A percentile compares a stretch with the other conserved stretches of the same genome.
Evolutionary conservation across 2,113 vertebrate genomes (phyloP).

Genomic region (Potamarius usumacintae): DNA sequence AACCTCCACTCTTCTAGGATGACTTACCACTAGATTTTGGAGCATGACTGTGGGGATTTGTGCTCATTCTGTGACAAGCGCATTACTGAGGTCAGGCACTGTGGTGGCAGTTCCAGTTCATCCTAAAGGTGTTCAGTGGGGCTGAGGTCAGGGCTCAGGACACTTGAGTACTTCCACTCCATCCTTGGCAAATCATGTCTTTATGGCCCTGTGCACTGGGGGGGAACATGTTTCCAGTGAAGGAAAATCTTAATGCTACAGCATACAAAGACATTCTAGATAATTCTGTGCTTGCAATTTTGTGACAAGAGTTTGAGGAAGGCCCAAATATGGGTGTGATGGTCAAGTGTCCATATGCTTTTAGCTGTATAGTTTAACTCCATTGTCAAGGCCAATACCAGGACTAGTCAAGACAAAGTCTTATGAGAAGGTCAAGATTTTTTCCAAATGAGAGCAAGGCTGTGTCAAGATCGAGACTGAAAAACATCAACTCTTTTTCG

Average conservation of each 20-base stretch:
- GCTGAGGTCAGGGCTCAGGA: neutral
- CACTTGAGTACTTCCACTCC: too few species aligned
- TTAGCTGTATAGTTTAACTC: neutral
- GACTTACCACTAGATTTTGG: neutral
- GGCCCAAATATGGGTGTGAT: neutral
- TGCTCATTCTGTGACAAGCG: neutral
- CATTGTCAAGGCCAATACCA: neutral
- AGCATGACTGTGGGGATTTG: neutral
- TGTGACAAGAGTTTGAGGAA: neutral
- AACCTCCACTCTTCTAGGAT: neutral
- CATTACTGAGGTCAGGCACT: neutral
- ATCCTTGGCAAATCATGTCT: too few species aligned
- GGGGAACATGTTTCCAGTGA: neutral
- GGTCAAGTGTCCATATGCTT: neutral
- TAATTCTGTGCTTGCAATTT: neutral
- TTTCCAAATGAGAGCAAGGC: neutral
- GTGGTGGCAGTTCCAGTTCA: neutral
- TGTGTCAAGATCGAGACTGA: neutral
- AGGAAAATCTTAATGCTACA: neutral
- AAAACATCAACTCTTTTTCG: neutral
- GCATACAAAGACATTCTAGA: neutral
- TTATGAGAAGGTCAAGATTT: neutral
- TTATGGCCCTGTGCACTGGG: neutral
- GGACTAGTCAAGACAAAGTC: neutral
- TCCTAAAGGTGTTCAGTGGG: neutral